Evolutionary conservation across 2,888 invertebrate species (phyloP), one percentile per base, ranked within the genome.

Genomic region (Pammene fasciana): DNA sequence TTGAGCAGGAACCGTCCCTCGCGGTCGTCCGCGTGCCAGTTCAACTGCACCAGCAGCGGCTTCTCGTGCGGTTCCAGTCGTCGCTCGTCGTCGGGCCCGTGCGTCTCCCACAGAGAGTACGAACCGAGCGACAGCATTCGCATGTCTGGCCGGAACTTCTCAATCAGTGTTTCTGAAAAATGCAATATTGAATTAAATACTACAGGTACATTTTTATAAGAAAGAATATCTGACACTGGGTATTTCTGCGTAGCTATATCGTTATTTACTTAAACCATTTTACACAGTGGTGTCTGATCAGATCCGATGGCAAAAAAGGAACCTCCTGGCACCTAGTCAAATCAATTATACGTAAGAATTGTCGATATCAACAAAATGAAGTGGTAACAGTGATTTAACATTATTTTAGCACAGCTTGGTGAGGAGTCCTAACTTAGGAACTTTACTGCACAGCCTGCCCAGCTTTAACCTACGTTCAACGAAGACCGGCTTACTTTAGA

Each of bases 141-240:
- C 98, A 99, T 98, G 93, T 99, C 99, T 18, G 99, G 99, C 82
- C 99, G 96, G 93, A 99, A 99, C 93, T 99, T 99, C 92, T 99
- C 99, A 78, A 99, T 97, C 75, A 99, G 94, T 9, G 98, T 99
- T 86, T 97, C 94, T 94, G 85, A 8, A 72, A 66, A 65, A 54
- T 65, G 14, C 48, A 54, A 43, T 50, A 45, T 61, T 26, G 18
- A 9, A 41, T 56, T 56, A 41, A 26, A 4, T 8, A 41, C 8
- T 9, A 36, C 14, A 36, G 36, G 5, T 36, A 46, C 14, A 14
- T 46, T 46, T 48, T 3, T 7, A 16, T 48, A 48, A 16, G 48
- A 2, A 48, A 16, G 3, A 16, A 48, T 4, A 14, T 7, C 14
- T 16, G 10, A 48, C 48, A 48, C 14, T 16, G 10, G 26, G 26